Evolutionary conservation across 1,140 invertebrate species (phyloP), one percentile per base, ranked within the genome.

Genomic region (Cydia amplana): DNA sequence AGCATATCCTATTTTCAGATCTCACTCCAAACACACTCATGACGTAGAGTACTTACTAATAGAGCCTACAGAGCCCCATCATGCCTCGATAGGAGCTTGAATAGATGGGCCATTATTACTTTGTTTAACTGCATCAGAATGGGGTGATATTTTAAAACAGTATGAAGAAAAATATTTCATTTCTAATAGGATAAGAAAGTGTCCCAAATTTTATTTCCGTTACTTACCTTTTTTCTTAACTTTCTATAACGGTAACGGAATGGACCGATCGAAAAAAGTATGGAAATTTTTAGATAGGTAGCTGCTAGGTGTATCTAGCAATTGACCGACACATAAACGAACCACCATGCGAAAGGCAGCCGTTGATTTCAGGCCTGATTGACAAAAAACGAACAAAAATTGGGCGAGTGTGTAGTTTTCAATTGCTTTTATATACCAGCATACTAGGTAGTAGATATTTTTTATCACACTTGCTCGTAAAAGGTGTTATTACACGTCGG

Each of bases 351-450:
- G 55, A 60, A 23, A 20, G 55, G 20, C 55, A 23, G 55, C 55
- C 55, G 55, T 60, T 23, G 18, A 60, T 60, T 60, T 60, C 55
- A 23, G 23, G 55, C 55, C 55, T 20, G 55, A 60, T 60, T 60
- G 55, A 60, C 55, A 23, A 60, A 60, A 60, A 60, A 60, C 18
- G 55, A 60, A 60, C 55, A 23, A 60, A 23, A 23, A 23, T 23
- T 60, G 16, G 1, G n/a, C 55, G 16, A 60, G 20, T 60, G 55
- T 60, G 20, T 60, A 60, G 51, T 23, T 60, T 60, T 60, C 55
- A 60, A 60, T 23, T 23, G 20, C 55, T 60, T 60, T 23, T 60
- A 60, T 23, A 12, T 23, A 23, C 55, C 55, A 7, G 5, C 10
- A 60, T 60, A 12, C 55, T n/a, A 60, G 55, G 20, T 10, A 60